Conservation (phyloP, 2,113 vertebrate species). For the Vulpes lagopus region DNA sequence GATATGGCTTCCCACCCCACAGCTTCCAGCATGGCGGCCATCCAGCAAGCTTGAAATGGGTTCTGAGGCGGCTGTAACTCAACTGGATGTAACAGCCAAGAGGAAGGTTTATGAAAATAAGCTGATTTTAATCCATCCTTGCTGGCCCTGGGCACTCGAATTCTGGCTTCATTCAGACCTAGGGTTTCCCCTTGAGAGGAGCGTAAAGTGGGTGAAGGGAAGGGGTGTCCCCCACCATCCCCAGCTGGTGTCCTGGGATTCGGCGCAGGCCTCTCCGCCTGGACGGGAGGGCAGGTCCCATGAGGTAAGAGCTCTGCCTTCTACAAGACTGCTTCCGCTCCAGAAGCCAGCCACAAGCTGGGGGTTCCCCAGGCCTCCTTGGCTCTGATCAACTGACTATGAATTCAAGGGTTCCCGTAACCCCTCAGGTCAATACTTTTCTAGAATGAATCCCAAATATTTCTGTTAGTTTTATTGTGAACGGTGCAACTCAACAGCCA, state of each 20-base stretch:
- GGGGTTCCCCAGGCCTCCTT: rapidly evolving
- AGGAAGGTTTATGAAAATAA: conserved; percentile 38
- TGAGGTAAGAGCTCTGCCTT: not conserved
- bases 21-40: not conserved
- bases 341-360: not conserved
- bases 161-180: not conserved
- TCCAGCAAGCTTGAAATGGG: not conserved
- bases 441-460: not conserved
- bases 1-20: not conserved
- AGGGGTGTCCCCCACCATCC: too few species aligned
- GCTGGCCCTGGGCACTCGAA: not conserved
- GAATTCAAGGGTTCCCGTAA: not conserved
- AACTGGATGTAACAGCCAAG: conserved; percentile 31
- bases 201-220: not conserved
- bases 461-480: not conserved
- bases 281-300: rapidly evolving
- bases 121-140: not conserved
- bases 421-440: not conserved
- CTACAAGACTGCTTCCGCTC: too few species aligned
- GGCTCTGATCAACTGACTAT: not conserved
- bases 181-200: not conserved
- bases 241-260: not conserved
- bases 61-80: conserved; percentile 38
- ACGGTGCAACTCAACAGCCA: not conserved
- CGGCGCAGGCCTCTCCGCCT: not conserved